A percentile compares a stretch with the other conserved stretches of the same genome.
Conservation (phyloP, 1,140 invertebrate species). For the Parasteatoda tepidariorum region DNA sequence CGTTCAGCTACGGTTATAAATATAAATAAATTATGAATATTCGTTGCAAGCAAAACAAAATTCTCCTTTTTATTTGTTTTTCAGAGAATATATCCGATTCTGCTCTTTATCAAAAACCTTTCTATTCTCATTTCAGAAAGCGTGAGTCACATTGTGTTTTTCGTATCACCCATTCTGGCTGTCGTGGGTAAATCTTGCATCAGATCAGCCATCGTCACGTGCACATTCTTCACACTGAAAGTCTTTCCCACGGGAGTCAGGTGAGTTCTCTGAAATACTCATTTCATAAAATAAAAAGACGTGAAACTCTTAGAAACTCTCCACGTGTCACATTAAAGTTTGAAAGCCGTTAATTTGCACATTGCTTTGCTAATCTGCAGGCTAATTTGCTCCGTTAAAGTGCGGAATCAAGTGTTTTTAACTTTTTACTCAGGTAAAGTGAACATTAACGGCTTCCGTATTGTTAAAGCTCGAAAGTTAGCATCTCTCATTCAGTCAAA, state of each 20-base stretch:
- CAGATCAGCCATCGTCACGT: conserved; percentile 16
- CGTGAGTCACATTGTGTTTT: neutral
- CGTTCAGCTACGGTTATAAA: too few relatives aligned
- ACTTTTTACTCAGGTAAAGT: too few relatives aligned
- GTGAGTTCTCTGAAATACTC: conserved; percentile 9
- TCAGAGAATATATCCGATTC: neutral
- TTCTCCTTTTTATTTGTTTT: neutral
- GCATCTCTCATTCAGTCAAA: too few relatives aligned
- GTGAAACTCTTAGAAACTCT: neutral
- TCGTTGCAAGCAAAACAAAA: too few relatives aligned
- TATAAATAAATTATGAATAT: too few relatives aligned
- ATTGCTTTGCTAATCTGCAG: too few relatives aligned
- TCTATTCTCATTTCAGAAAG: conserved; percentile 20
- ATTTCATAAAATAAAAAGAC: neutral
- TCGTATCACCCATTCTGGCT: conserved; percentile 25
- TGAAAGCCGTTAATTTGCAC: too few relatives aligned
- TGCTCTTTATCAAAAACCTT: too few relatives aligned
- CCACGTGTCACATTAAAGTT: neutral
- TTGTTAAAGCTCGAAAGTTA: too few relatives aligned
- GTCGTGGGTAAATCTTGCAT: conserved; percentile 43
- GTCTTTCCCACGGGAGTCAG: conserved; percentile 52
- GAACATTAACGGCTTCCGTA: too few relatives aligned
- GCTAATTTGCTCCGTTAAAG: too few relatives aligned
- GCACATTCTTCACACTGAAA: conserved; percentile 36
- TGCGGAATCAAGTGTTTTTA: too few relatives aligned